These are phyloP conservation scores for Anhinga anhinga DNA, from an alignment of 2,113 vertebrate genomes.

Conservation along the genomic window DNA sequence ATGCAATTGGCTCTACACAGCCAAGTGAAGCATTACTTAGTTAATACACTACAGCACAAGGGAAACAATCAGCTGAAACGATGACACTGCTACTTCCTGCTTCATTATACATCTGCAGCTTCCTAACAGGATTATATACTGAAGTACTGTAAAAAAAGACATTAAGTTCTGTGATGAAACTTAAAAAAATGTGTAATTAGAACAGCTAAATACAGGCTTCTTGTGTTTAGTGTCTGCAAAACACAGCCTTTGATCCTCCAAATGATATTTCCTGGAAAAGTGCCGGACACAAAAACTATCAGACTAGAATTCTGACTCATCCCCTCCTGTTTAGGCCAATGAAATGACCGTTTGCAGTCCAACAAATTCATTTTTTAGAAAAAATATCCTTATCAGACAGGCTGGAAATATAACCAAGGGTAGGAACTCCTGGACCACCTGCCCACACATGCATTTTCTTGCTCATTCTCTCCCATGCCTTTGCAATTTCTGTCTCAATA, in stretches of 20 bases:
- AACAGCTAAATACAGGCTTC: neutral
- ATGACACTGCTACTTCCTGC: slow-evolving; percentile 50
- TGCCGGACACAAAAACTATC: neutral
- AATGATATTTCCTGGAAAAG: neutral
- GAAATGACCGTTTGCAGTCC: neutral
- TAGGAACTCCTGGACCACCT: neutral
- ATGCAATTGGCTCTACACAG: neutral
- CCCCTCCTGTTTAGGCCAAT: neutral
- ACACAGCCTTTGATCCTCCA: neutral
- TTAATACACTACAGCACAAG: slow-evolving; percentile 13
- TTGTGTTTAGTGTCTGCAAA: neutral
- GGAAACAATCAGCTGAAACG: slow-evolving; percentile 32
- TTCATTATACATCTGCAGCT: slow-evolving; percentile 20
- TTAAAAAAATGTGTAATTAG: neutral
- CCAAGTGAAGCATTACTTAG: slow-evolving; percentile 37
- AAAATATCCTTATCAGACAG: neutral
- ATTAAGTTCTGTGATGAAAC: neutral
- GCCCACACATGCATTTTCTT: neutral
- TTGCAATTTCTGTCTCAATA: neutral
- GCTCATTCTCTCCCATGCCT: neutral
- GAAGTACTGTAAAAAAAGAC: neutral
- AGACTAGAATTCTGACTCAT: neutral
- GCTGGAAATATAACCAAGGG: neutral
- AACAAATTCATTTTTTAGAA: neutral
- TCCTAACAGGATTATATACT: slow-evolving; percentile 50